Evolutionary conservation across 2,888 invertebrate genomes (phyloP).

Genomic region (Xanthorhoe spadicearia): DNA sequence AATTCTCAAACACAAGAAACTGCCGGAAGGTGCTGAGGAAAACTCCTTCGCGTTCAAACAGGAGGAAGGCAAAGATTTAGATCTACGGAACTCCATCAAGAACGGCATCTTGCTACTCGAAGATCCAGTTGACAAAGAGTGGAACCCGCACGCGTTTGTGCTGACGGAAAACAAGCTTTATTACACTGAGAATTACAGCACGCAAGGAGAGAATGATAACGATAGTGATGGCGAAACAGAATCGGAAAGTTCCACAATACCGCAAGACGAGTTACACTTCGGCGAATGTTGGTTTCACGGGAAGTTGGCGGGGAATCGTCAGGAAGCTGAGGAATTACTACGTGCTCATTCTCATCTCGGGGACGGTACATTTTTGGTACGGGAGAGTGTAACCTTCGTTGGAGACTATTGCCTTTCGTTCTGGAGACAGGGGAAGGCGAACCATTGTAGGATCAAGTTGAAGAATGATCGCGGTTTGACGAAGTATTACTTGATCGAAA

Average conservation of each 20-base stretch:
- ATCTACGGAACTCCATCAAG: constrained; percentile 92
- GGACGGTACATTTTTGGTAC: constrained; percentile 96
- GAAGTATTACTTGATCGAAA: constrained; percentile 95
- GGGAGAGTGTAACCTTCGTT: constrained; percentile 97
- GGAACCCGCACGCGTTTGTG: constrained; percentile 97
- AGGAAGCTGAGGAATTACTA: constrained; percentile 92
- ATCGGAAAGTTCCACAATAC: constrained; percentile 86
- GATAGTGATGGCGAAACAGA: constrained; percentile 87
- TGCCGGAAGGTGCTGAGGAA: constrained; percentile 95
- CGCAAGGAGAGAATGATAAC: constrained; percentile 81
- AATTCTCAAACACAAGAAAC: constrained; percentile 95
- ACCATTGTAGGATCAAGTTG: constrained; percentile 96
- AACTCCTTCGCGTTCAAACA: constrained; percentile 82
- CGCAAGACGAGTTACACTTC: constrained; percentile 95
- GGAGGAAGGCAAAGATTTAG: constrained; percentile 89
- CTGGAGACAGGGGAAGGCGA: constrained; percentile 94
- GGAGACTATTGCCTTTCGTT: constrained; percentile 98
- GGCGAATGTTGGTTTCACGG: constrained; percentile 98
- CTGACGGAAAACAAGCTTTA: constrained; percentile 94
- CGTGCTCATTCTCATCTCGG: constrained; percentile 91
- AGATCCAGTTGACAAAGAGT: constrained; percentile 94
- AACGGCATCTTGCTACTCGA: constrained; percentile 95
- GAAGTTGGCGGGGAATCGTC: constrained; percentile 90
- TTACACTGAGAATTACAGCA: constrained; percentile 90
- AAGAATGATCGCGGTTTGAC: constrained; percentile 95